Conservation (phyloP, 1,140 invertebrate species). For the Lordiphosa stackelbergi region DNA sequence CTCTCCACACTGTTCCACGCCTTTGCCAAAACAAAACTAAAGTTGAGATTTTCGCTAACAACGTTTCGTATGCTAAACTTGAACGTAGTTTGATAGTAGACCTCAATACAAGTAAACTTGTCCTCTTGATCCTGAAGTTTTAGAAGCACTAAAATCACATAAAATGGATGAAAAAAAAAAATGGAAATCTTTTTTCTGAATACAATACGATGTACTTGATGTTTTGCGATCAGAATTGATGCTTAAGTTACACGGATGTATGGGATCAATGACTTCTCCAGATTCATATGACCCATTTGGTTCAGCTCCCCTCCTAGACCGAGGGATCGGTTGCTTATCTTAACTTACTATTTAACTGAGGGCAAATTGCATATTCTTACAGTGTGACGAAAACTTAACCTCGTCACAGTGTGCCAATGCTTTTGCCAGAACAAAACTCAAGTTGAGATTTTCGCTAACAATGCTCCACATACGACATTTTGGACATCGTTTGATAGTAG, state of each 20-base stretch:
- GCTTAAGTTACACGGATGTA: too few species aligned
- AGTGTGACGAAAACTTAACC: slow-evolving; percentile 7
- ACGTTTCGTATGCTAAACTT: slow-evolving; percentile 46
- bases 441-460: slow-evolving; percentile 68
- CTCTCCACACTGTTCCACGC: slow-evolving; percentile 18
- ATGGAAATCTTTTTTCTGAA: too few species aligned
- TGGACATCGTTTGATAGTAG: slow-evolving; percentile 72
- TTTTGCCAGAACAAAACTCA: slow-evolving; percentile 43
- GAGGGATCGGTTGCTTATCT: too few species aligned
- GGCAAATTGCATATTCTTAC: slow-evolving; percentile 22
- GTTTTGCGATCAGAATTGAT: too few species aligned
- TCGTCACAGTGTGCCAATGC: slow-evolving; percentile 21
- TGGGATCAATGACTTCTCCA: too few species aligned
- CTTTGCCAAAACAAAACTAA: slow-evolving; percentile 42
- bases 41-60: slow-evolving; percentile 68
- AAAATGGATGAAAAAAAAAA: too few species aligned
- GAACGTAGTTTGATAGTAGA: slow-evolving; percentile 71
- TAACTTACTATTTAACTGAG: too few species aligned
- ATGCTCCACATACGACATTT: slow-evolving; percentile 36
- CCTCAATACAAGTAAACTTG: slow-evolving; percentile 41
- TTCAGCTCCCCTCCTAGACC: too few species aligned
- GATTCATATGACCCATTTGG: too few species aligned
- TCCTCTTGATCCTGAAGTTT: too few species aligned
- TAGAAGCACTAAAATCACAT: too few species aligned
- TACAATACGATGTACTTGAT: too few species aligned